These are phyloP conservation scores for Torymus texanus DNA, from an alignment of 2,888 invertebrate genomes.

Conservation along the genomic window DNA sequence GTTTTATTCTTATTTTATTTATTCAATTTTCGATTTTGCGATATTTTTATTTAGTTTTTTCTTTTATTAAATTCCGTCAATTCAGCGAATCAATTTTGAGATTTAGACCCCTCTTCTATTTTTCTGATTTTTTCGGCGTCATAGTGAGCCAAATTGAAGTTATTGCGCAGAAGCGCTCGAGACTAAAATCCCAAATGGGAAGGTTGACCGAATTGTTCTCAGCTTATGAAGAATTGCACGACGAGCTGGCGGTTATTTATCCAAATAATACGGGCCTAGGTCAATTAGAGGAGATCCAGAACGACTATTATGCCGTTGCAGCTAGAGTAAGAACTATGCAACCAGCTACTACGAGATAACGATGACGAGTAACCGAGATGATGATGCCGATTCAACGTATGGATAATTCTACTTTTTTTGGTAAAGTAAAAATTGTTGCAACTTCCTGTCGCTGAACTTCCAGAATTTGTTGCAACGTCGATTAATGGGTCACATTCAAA, in stretches of 20 bases:
- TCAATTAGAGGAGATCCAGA: not conserved
- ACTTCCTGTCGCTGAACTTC: constrained; percentile 4
- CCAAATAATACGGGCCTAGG: not conserved
- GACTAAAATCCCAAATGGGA: too few species aligned
- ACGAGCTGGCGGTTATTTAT: not conserved
- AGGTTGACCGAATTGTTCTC: not conserved
- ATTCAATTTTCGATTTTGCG: too few species aligned
- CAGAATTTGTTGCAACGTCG: not conserved
- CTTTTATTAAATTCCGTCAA: too few species aligned
- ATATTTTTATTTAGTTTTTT: too few species aligned
- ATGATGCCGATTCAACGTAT: not conserved
- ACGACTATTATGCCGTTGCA: not conserved
- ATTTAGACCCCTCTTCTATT: too few species aligned
- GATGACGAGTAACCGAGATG: not conserved
- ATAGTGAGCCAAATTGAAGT: too few species aligned
- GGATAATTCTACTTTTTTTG: not conserved
- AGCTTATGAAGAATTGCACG: not conserved
- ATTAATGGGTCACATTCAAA: too few species aligned
- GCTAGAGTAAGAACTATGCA: not conserved
- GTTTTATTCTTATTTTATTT: too few species aligned
- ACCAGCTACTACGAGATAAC: not conserved
- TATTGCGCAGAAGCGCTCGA: too few species aligned
- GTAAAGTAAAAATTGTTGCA: not conserved
- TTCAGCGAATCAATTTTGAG: too few species aligned
- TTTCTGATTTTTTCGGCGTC: too few species aligned